phyloP scores from a whole-genome alignment of 1,140 invertebrate species.

The Phymorhynchus buccinoides region DNA sequence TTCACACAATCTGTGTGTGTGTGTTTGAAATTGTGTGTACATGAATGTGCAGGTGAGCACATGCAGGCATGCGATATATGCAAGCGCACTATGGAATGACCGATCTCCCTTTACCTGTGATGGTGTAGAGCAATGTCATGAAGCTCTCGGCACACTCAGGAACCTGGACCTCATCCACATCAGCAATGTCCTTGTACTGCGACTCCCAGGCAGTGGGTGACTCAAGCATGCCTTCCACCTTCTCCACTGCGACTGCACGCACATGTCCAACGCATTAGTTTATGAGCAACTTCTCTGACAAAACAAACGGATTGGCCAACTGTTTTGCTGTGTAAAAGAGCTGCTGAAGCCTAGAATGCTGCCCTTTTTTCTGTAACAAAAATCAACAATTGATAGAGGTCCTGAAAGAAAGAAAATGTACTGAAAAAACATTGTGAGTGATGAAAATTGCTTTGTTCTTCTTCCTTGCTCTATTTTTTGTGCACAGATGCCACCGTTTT shows the following conservation, averaged over 20 bases:
- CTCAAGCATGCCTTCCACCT: constrained; percentile 88
- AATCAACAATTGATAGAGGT: too few relatives aligned
- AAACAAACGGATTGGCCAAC: too few relatives aligned
- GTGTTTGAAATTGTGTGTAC: background rate
- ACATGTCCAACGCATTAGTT: background rate
- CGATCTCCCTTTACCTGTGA: constrained; percentile 79
- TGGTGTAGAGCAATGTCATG: constrained; percentile 86
- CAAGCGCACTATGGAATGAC: background rate
- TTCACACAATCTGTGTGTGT: too few relatives aligned
- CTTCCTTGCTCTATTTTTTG: too few relatives aligned
- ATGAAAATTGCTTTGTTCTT: too few relatives aligned
- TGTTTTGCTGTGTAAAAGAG: too few relatives aligned
- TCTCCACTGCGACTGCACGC: constrained; percentile 84
- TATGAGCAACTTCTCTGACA: too few relatives aligned
- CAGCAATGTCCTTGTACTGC: constrained; percentile 83
- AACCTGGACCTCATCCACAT: constrained; percentile 75
- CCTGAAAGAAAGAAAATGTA: too few relatives aligned
- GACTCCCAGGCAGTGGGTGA: constrained; percentile 80
- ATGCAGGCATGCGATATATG: background rate
- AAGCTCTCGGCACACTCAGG: constrained; percentile 74
- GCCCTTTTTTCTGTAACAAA: too few relatives aligned
- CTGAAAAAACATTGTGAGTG: too few relatives aligned
- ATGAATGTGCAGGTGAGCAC: background rate
- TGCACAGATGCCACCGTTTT: too few relatives aligned
- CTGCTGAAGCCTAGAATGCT: too few relatives aligned